phyloP scores from a whole-genome alignment of 1,140 invertebrate species.

The Tetragonula clypearis region DNA sequence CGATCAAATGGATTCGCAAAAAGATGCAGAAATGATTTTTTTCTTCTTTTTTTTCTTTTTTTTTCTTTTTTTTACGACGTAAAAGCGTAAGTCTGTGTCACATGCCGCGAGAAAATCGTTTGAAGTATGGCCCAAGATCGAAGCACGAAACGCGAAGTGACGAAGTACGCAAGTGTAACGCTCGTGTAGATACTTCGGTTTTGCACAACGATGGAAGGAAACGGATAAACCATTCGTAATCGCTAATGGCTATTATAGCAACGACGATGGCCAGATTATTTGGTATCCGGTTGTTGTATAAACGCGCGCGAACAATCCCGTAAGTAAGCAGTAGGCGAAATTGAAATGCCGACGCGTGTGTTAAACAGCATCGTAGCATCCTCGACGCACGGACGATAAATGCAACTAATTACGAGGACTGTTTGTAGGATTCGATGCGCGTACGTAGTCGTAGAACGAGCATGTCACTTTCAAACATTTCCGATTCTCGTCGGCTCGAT shows the following conservation, averaged over 20 bases:
- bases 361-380: neutral
- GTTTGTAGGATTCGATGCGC: neutral
- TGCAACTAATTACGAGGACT: neutral
- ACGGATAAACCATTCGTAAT: neutral
- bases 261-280: neutral
- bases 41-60: too few relatives aligned
- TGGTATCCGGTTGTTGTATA: neutral
- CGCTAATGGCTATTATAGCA: conserved; percentile 9
- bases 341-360: neutral
- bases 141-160: too few relatives aligned
- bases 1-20: neutral
- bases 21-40: neutral
- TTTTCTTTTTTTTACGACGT: too few relatives aligned
- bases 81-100: too few relatives aligned
- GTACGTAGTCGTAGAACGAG: neutral
- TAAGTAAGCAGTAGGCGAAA: neutral
- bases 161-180: neutral
- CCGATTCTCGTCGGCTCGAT: neutral
- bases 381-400: neutral
- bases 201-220: neutral
- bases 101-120: too few relatives aligned
- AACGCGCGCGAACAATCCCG: neutral
- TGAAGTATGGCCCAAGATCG: too few relatives aligned
- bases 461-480: neutral
- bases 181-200: neutral